A percentile compares a stretch with the other conserved stretches of the same genome.
These are phyloP conservation scores for Poecilia wingei DNA, from an alignment of 2,797 vertebrate genomes.

Conservation along the genomic window DNA sequence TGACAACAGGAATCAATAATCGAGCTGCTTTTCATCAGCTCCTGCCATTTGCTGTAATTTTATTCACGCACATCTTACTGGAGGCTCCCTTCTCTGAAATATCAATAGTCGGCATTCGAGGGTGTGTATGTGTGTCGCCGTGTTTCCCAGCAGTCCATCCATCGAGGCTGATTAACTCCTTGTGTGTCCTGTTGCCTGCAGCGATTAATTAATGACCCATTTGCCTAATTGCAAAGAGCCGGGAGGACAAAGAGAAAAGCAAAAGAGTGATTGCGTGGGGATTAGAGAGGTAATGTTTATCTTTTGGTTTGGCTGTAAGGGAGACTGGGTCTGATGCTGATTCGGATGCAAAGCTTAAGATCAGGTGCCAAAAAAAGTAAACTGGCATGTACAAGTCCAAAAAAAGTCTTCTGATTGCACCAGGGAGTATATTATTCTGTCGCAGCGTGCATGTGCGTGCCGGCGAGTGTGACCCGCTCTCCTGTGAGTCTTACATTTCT, in stretches of 20 bases:
- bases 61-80: conserved; percentile 44
- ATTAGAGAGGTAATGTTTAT: conserved; percentile 31
- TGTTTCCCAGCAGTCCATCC: conserved; percentile 65
- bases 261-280: conserved; percentile 23
- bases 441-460: neutral
- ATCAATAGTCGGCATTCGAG: conserved; percentile 49
- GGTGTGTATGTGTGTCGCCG: conserved; percentile 28
- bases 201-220: conserved; percentile 80
- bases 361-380: conserved; percentile 10
- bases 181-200: conserved; percentile 65
- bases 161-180: conserved; percentile 74
- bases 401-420: conserved; percentile 1
- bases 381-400: neutral
- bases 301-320: conserved; percentile 18
- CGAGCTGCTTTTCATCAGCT: conserved; percentile 60
- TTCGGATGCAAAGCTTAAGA: conserved; percentile 9
- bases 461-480: conserved; percentile 8
- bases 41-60: conserved; percentile 56
- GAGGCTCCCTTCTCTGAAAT: conserved; percentile 59
- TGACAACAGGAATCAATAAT: conserved; percentile 60
- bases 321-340: conserved; percentile 32
- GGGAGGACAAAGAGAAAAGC: conserved; percentile 55
- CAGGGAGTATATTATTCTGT: conserved; percentile 8
- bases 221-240: conserved; percentile 74
- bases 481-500: conserved; percentile 9